Evolutionary conservation across 64 coral and sea anemone genomes (phyloP).

Genomic region (Dendrophyllia cribrosa): DNA sequence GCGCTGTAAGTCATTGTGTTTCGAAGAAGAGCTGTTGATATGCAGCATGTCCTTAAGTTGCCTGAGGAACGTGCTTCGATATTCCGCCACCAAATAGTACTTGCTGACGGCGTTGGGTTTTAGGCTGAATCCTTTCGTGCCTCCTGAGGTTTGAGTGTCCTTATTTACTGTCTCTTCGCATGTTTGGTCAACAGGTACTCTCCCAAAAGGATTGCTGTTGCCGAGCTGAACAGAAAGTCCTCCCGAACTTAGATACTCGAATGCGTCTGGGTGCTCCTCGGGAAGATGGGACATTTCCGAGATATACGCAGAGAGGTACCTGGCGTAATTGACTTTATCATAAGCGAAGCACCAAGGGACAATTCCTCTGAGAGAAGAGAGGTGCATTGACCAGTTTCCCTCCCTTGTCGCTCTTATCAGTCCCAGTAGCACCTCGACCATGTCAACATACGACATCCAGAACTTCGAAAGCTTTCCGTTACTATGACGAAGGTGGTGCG

Average conservation of each 20-base stretch:
- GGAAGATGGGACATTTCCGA: slow-evolving; percentile 52
- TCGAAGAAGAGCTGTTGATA: background rate
- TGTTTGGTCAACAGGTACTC: slow-evolving; percentile 66
- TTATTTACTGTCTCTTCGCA: slow-evolving; percentile 79
- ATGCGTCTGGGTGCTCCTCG: slow-evolving; percentile 39
- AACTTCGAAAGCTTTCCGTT: slow-evolving; percentile 49
- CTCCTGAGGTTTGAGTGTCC: slow-evolving; percentile 67
- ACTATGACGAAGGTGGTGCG: background rate
- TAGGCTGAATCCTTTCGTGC: slow-evolving; percentile 73
- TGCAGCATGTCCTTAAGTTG: slow-evolving; percentile 65
- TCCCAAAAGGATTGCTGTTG: slow-evolving; percentile 56
- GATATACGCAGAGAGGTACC: slow-evolving; percentile 63
- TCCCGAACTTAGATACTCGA: slow-evolving; percentile 55
- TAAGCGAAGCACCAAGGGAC: slow-evolving; percentile 77
- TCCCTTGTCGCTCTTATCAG: slow-evolving; percentile 47
- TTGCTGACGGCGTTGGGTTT: slow-evolving; percentile 58
- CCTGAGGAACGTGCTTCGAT: slow-evolving; percentile 61
- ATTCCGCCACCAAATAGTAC: slow-evolving; percentile 68
- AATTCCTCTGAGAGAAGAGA: slow-evolving; percentile 53
- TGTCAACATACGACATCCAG: slow-evolving; percentile 71
- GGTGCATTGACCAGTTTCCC: slow-evolving; percentile 65
- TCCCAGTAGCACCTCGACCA: slow-evolving; percentile 52
- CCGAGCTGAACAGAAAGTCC: slow-evolving; percentile 72
- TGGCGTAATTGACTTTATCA: slow-evolving; percentile 78
- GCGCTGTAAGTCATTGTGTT: slow-evolving; percentile 63